A percentile compares a stretch with the other conserved stretches of the same genome.
phyloP scores from a whole-genome alignment of 2,797 vertebrate species.

The Acridotheres tristis region DNA sequence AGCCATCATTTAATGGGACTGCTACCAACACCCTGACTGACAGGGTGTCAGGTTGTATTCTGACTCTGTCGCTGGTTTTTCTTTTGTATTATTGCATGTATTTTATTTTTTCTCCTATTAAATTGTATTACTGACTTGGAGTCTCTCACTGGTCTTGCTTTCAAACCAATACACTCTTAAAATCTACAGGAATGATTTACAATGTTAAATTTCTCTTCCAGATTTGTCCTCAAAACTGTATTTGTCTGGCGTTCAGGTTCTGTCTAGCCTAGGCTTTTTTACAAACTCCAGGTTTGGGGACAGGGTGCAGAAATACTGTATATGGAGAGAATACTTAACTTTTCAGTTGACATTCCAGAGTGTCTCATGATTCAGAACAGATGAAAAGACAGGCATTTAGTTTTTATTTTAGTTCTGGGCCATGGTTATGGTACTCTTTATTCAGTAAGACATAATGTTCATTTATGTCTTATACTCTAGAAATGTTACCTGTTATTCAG shows the following conservation, averaged over 20 bases:
- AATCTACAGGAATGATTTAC: not conserved
- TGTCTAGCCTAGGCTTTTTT: not conserved
- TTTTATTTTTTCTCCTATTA: too few species aligned
- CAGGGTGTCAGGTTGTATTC: too few species aligned
- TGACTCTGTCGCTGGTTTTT: too few species aligned
- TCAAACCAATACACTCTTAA: not conserved
- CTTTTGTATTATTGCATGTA: too few species aligned
- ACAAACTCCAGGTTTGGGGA: not conserved
- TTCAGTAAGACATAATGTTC: not conserved
- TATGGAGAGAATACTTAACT: not conserved
- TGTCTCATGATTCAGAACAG: not conserved
- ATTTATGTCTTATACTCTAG: not conserved
- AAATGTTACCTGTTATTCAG: not conserved
- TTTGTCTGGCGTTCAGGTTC: not conserved
- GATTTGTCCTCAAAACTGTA: not conserved
- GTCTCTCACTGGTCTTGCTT: too few species aligned
- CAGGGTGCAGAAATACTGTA: fast-evolving
- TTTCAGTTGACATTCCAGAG: not conserved
- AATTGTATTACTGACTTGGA: too few species aligned
- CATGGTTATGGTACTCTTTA: not conserved
- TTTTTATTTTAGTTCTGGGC: not conserved
- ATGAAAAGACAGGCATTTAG: not conserved
- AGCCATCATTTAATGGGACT: too few species aligned
- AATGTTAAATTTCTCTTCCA: not conserved
- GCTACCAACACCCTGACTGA: too few species aligned